These are phyloP conservation scores for Drosophila rhopaloa DNA, from an alignment of 1,140 invertebrate genomes.

Conservation along the genomic window DNA sequence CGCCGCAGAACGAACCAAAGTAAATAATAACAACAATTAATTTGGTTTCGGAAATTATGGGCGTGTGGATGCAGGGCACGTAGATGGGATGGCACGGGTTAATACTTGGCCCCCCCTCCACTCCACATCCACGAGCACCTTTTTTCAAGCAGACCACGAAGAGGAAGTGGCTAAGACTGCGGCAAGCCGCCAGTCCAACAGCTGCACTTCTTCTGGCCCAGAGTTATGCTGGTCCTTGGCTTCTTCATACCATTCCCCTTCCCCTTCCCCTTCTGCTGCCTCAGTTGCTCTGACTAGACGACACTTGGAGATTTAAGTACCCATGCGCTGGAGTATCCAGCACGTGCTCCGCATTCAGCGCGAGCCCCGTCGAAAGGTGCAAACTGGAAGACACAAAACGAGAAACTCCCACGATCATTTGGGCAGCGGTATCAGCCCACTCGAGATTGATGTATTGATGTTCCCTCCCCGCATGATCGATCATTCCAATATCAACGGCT, in stretches of 20 bases:
- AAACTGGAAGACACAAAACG: constrained; percentile 41
- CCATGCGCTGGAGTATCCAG: constrained; percentile 20
- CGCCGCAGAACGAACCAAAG: constrained; percentile 24
- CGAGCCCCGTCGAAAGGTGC: constrained; percentile 52
- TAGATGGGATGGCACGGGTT: constrained; percentile 62
- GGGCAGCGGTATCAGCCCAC: constrained; percentile 36
- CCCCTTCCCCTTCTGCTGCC: constrained; percentile 4
- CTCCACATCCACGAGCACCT: constrained; percentile 41
- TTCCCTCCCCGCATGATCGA: constrained; percentile 55
- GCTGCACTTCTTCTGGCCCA: constrained; percentile 46
- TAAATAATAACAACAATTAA: constrained; percentile 80
- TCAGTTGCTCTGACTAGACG: constrained; percentile 24
- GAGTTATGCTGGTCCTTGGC: constrained; percentile 61
- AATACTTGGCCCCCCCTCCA: not conserved
- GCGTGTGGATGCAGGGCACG: constrained; percentile 39
- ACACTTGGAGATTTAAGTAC: constrained; percentile 61
- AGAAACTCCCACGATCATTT: constrained; percentile 72
- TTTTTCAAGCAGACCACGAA: constrained; percentile 72
- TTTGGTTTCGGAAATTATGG: constrained; percentile 58
- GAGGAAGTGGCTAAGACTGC: constrained; percentile 81
- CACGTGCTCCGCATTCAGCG: constrained; percentile 61
- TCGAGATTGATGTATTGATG: constrained; percentile 58
- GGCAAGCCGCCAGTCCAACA: constrained; percentile 71
- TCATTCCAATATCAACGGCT: constrained; percentile 35
- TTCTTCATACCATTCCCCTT: constrained; percentile 3